A percentile compares a stretch with the other conserved stretches of the same genome.
phyloP scores from a whole-genome alignment of 2,888 invertebrate genomes.

The Epistrophe grossulariae region DNA sequence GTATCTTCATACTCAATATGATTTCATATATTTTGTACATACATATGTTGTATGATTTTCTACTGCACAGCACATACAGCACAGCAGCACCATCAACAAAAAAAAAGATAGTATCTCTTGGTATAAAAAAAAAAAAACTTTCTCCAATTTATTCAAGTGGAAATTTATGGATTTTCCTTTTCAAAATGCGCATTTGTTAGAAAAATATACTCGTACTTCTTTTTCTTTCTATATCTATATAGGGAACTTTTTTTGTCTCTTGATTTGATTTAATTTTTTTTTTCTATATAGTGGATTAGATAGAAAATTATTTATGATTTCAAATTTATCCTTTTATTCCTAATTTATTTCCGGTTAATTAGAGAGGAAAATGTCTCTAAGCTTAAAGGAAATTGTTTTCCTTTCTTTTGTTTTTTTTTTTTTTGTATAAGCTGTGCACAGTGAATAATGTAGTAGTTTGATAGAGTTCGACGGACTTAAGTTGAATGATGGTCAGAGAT shows the following conservation, averaged over 20 bases:
- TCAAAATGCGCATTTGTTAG: constrained; percentile 43
- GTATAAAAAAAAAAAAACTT: neutral
- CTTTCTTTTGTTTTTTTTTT: neutral
- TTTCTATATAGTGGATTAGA: neutral
- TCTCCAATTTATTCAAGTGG: constrained; percentile 49
- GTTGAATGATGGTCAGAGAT: neutral
- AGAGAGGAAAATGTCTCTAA: constrained; percentile 40
- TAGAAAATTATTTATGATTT: constrained; percentile 50
- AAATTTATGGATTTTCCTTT: constrained; percentile 60
- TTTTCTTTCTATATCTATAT: neutral
- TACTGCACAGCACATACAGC: neutral
- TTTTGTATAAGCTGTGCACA: neutral
- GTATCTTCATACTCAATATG: neutral
- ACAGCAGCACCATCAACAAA: neutral
- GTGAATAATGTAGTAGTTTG: too few relatives aligned
- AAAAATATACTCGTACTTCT: neutral
- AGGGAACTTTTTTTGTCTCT: neutral
- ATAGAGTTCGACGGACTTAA: neutral
- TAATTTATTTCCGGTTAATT: constrained; percentile 62
- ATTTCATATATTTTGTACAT: too few relatives aligned
- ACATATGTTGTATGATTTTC: constrained; percentile 21
- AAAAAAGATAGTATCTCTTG: neutral
- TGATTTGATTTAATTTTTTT: constrained; percentile 2
- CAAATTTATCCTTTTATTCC: constrained; percentile 30
- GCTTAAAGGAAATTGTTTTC: neutral